Conservation (phyloP, 2,888 invertebrate genomes). For the Amphipoea lucens region DNA sequence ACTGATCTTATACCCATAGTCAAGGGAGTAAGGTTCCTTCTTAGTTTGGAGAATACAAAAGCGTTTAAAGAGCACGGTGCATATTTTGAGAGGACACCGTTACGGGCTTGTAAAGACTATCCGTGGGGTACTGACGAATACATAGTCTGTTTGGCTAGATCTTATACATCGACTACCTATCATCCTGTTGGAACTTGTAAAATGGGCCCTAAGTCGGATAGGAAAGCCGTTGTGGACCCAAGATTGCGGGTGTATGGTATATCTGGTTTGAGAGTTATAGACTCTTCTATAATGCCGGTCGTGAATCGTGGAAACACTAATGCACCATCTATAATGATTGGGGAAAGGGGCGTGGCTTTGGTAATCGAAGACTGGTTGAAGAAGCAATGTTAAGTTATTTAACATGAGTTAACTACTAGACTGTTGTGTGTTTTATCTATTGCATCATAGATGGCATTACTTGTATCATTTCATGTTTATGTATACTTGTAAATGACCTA, state of each 20-base stretch:
- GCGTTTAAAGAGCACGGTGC: constrained; percentile 90
- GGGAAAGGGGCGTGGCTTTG: constrained; percentile 86
- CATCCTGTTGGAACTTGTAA: constrained; percentile 84
- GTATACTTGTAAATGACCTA: constrained; percentile 19
- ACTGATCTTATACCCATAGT: constrained; percentile 91
- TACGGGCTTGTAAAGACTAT: constrained; percentile 90
- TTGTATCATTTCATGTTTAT: constrained; percentile 20
- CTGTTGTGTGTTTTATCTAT: constrained; percentile 17
- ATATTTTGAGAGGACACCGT: constrained; percentile 85
- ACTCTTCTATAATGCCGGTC: constrained; percentile 95
- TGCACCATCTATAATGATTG: constrained; percentile 95
- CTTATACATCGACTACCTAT: constrained; percentile 89
- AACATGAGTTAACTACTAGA: not conserved
- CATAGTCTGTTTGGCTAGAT: constrained; percentile 91
- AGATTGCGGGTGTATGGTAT: constrained; percentile 92
- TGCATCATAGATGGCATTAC: constrained; percentile 43
- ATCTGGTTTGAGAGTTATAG: constrained; percentile 91
- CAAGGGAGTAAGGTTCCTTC: constrained; percentile 90
- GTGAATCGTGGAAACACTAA: constrained; percentile 95
- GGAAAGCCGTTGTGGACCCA: constrained; percentile 92
- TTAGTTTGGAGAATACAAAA: constrained; percentile 89
- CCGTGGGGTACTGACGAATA: constrained; percentile 91
- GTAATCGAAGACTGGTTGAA: constrained; percentile 76
- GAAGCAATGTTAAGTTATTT: constrained; percentile 14
- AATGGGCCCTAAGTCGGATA: constrained; percentile 90